A percentile compares a stretch with the other conserved stretches of the same genome.
phyloP scores from a whole-genome alignment of 2,888 invertebrate genomes.

The Myathropa florea region DNA sequence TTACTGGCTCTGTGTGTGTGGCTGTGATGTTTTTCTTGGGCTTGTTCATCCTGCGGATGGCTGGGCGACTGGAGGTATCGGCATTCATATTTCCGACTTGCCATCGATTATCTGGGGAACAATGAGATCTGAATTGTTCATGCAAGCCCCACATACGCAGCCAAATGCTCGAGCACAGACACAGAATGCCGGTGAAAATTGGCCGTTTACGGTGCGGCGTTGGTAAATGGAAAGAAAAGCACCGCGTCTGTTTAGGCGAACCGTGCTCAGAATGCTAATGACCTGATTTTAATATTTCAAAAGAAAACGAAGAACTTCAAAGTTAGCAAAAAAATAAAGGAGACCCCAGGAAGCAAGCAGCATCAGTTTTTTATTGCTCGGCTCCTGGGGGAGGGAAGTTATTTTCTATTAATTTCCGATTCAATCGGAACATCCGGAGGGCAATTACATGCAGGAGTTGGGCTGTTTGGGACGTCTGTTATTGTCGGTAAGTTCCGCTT shows the following conservation, averaged over 20 bases:
- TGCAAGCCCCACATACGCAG: not conserved
- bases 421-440: not conserved
- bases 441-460: not conserved
- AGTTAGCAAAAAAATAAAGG: not conserved
- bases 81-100: not conserved
- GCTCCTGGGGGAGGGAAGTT: not conserved
- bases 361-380: not conserved
- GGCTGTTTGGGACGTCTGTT: not conserved
- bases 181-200: not conserved
- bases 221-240: not conserved
- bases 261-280: not conserved
- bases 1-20: not conserved
- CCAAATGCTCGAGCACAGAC: not conserved
- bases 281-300: not conserved
- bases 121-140: constrained; percentile 36
- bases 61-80: not conserved
- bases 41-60: not conserved
- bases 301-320: not conserved
- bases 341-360: not conserved
- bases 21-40: not conserved
- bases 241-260: not conserved
- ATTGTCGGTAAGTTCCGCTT: too few species aligned
- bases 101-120: constrained; percentile 23
- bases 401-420: not conserved
- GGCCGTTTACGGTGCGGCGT: not conserved